These are phyloP conservation scores for Micrasema minimum DNA, from an alignment of 1,140 invertebrate species.

Conservation along the genomic window DNA sequence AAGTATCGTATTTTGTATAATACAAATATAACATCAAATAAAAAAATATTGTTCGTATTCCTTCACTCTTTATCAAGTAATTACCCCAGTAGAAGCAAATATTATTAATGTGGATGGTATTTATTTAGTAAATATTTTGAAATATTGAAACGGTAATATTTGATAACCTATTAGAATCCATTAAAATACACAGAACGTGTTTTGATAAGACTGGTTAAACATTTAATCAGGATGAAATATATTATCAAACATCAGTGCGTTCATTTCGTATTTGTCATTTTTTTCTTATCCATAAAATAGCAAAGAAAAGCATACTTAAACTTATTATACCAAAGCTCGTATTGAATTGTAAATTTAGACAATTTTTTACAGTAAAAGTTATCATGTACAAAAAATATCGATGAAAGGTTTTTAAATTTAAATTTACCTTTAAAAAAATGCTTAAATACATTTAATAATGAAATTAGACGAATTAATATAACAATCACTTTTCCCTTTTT, in stretches of 20 bases:
- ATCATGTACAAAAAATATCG: too few relatives aligned
- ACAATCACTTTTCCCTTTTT: neutral
- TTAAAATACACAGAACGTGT: neutral
- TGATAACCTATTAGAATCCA: slow-evolving; percentile 6
- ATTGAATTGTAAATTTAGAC: slow-evolving; percentile 45
- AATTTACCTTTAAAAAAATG: too few relatives aligned
- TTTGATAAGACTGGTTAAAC: neutral
- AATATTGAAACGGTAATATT: neutral
- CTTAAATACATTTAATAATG: too few relatives aligned
- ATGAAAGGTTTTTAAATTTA: too few relatives aligned
- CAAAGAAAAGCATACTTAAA: slow-evolving; percentile 27
- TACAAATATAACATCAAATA: slow-evolving; percentile 34
- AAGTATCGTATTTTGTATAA: slow-evolving; percentile 15
- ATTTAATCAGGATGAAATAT: neutral
- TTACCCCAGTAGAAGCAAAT: neutral
- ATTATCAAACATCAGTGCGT: slow-evolving; percentile 5
- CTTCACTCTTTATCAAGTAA: neutral
- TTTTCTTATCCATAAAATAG: neutral
- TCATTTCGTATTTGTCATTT: slow-evolving; percentile 6
- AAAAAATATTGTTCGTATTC: slow-evolving; percentile 30
- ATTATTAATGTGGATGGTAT: neutral
- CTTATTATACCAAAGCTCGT: slow-evolving; percentile 51
- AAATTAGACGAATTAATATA: neutral
- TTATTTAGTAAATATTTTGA: slow-evolving; percentile 1
- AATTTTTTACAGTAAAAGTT: slow-evolving; percentile 3